Percentiles rank a stretch among this genome's conserved stretches.
These are phyloP conservation scores for Aphelenchoides avenae DNA, from an alignment of 1,140 invertebrate genomes.

Conservation along the genomic window DNA sequence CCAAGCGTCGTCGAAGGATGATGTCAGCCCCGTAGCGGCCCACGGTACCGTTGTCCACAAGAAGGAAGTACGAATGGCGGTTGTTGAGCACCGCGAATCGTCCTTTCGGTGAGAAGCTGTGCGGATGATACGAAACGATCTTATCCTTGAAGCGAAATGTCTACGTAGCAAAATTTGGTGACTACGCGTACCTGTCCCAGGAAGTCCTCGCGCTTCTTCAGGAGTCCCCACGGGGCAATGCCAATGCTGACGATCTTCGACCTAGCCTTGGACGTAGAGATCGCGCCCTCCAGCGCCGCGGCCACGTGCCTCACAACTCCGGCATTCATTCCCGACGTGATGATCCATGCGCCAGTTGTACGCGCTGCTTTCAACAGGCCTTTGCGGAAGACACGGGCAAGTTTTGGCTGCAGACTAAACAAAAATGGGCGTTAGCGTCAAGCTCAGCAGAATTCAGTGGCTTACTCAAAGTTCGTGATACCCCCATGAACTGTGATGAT, in stretches of 20 bases:
- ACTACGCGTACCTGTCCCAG: conserved; percentile 38
- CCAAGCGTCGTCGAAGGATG: conserved; percentile 62
- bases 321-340: conserved; percentile 90
- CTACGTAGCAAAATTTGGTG: not conserved
- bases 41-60: conserved; percentile 82
- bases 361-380: conserved; percentile 91
- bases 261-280: conserved; percentile 18
- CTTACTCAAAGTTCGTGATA: conserved; percentile 81
- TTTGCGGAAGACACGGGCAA: conserved; percentile 87
- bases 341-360: conserved; percentile 93
- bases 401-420: conserved; percentile 75
- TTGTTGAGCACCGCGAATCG: conserved; percentile 70
- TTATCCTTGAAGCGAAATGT: conserved; percentile 13
- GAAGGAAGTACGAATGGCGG: conserved; percentile 88
- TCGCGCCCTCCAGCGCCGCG: conserved; percentile 19
- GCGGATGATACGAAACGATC: conserved; percentile 29
- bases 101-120: conserved; percentile 29
- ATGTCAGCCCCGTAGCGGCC: conserved; percentile 62
- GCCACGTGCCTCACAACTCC: conserved; percentile 62
- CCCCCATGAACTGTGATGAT: conserved; percentile 95
- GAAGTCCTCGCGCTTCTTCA: conserved; percentile 86
- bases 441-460: not conserved
- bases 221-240: conserved; percentile 93
- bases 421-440: not conserved
- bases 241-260: conserved; percentile 68